Evolutionary conservation across 2,797 vertebrate genomes (phyloP).

Genomic region (Gallinago stenura): DNA sequence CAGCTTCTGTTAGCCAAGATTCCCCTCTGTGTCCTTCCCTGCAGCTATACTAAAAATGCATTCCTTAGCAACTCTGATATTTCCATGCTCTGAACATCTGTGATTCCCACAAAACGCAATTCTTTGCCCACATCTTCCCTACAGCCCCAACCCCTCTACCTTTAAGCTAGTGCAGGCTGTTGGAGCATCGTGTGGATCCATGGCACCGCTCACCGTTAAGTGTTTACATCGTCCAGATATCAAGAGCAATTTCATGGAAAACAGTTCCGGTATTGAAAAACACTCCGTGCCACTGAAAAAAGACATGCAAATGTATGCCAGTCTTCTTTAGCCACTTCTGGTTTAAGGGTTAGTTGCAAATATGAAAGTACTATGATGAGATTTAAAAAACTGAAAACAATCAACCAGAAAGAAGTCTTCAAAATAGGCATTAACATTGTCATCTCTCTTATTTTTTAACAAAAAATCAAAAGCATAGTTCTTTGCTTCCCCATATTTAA

Average conservation of each 20-base stretch:
- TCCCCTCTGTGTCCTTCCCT: neutral
- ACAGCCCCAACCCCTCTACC: no score
- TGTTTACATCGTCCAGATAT: neutral
- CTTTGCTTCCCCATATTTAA: neutral
- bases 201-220: neutral
- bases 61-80: rapidly evolving
- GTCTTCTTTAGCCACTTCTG: neutral
- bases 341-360: neutral
- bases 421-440: neutral
- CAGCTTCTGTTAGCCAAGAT: neutral
- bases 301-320: neutral
- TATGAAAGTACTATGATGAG: neutral
- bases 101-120: neutral
- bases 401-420: neutral
- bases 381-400: neutral
- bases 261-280: neutral
- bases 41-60: neutral
- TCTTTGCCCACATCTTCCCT: neutral
- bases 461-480: neutral
- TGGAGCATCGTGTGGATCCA: rapidly evolving
- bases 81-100: neutral
- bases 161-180: neutral
- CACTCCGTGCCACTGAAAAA: neutral
- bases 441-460: neutral
- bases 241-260: neutral